Conservation (phyloP, 2,888 invertebrate species). For the Drosophila stalkeri region DNA sequence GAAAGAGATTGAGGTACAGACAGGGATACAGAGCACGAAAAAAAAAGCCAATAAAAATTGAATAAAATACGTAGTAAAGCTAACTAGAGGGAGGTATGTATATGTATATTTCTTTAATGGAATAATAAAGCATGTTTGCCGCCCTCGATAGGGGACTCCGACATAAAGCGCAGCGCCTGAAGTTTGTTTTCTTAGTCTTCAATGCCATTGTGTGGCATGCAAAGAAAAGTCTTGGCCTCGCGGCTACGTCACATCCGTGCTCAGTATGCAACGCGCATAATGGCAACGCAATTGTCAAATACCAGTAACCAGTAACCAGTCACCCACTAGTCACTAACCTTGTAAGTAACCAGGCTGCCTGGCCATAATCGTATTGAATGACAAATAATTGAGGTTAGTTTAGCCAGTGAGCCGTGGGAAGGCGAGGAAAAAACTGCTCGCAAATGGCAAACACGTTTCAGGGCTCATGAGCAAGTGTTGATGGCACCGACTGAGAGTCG, state of each 20-base stretch:
- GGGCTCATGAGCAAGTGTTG: slow-evolving; percentile 76
- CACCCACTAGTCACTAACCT: slow-evolving; percentile 30
- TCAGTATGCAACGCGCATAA: slow-evolving; percentile 53
- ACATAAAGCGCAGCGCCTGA: slow-evolving; percentile 37
- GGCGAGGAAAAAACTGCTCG: slow-evolving; percentile 57
- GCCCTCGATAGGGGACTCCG: slow-evolving; percentile 15
- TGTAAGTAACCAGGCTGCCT: slow-evolving; percentile 17
- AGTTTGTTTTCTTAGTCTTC: slow-evolving; percentile 74
- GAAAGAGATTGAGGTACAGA: slow-evolving; percentile 2
- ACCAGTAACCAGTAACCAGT: slow-evolving; percentile 33
- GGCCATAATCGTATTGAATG: slow-evolving; percentile 77
- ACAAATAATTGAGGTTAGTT: slow-evolving; percentile 80
- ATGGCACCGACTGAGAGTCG: slow-evolving; percentile 43
- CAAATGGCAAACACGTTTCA: slow-evolving; percentile 76
- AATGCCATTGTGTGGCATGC: slow-evolving; percentile 51
- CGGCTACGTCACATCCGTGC: slow-evolving; percentile 13
- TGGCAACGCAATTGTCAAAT: slow-evolving; percentile 57
- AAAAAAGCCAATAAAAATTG: slow-evolving; percentile 33
- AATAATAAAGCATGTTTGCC: slow-evolving; percentile 79
- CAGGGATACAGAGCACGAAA: neutral
- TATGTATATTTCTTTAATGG: slow-evolving; percentile 75
- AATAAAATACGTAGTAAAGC: slow-evolving; percentile 36
- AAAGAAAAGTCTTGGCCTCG: slow-evolving; percentile 20
- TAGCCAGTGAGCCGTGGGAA: slow-evolving; percentile 59
- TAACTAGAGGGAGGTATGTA: slow-evolving; percentile 28